Evolutionary conservation across 1,140 invertebrate genomes (phyloP), one percentile per base, ranked within the genome.

Genomic region (Bombus terrestris): DNA sequence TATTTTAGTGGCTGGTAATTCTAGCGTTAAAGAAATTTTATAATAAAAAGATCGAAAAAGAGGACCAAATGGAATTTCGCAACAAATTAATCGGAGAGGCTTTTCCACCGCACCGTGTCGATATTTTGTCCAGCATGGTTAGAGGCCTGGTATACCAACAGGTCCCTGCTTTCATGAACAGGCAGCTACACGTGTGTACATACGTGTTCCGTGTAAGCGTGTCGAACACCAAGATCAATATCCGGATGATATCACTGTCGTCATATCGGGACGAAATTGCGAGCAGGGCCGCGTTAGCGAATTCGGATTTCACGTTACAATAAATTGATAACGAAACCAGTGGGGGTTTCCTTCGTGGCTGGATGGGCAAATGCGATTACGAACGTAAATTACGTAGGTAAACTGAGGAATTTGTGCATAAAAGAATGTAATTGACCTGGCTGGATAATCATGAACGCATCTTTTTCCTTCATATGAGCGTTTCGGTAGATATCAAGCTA

Each of bases 231-330:
- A 47, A 86, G 85, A 90, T 90, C 89, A 89, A 90, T 90, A 90
- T 89, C 85, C 89, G 89, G 68, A 78, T 87, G 85, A 87, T 90
- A 87, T 81, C 85, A 81, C 68, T 86, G 76, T 62, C 88, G 85
- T 78, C 88, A 83, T 88, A 90, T 85, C 89, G 86, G 71, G 69
- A 90, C 81, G 85, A 90, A 90, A 90, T 90, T 89, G 89, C 86
- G 69, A 87, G 89, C 85, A 39, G 76, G 89, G 37, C 66, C 73
- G 74, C 68, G 86, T 90, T 88, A 86, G 79, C 79, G 86, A 88
- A 88, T 90, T 85, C 82, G 86, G 88, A 90, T 90, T 90, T 90
- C 87, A 90, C 89, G 86, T 90, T 90, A 90, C 88, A 90, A 83
- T 88, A 87, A 86, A 90, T 90, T 90, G 88, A 90, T 90, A 90